These are phyloP conservation scores for Leptestheria dahalacensis DNA, from an alignment of 1,140 invertebrate species.

Conservation along the genomic window DNA sequence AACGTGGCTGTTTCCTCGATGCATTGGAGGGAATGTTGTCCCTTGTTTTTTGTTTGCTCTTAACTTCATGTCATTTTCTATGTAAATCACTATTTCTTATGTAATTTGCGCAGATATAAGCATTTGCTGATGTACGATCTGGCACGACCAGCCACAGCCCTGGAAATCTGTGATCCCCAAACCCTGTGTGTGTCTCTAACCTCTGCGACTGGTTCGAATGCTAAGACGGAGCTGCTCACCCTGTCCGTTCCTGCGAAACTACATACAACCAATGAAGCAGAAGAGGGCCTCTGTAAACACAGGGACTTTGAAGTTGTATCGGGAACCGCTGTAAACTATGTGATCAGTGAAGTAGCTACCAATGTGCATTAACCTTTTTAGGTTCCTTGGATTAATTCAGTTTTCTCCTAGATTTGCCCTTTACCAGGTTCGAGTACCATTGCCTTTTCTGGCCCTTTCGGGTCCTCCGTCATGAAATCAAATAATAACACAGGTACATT, in stretches of 20 bases:
- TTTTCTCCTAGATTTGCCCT: not conserved
- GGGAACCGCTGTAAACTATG: conserved; percentile 2
- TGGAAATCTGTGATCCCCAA: conserved; percentile 18
- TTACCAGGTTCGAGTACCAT: not conserved
- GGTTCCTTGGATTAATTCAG: not conserved
- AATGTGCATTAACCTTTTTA: not conserved
- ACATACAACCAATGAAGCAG: conserved; percentile 16
- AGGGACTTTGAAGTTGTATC: conserved; percentile 22
- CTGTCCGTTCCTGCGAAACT: conserved; percentile 21
- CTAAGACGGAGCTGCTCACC: conserved; percentile 21
- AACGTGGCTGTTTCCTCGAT: not conserved
- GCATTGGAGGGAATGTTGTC: too few species aligned
- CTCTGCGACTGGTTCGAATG: conserved; percentile 17
- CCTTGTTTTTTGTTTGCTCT: too few species aligned
- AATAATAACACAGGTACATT: too few species aligned
- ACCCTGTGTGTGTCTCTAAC: conserved; percentile 19
- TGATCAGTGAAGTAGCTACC: not conserved
- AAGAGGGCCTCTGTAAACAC: conserved; percentile 22
- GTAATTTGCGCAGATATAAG: conserved; percentile 18
- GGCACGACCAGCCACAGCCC: conserved; percentile 19
- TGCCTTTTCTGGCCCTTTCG: not conserved
- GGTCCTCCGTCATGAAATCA: not conserved
- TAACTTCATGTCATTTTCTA: too few species aligned
- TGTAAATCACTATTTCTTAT: conserved; percentile 8
- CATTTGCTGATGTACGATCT: conserved; percentile 23